These are phyloP conservation scores for Pectinophora gossypiella DNA, from an alignment of 1,140 invertebrate species.

Conservation along the genomic window DNA sequence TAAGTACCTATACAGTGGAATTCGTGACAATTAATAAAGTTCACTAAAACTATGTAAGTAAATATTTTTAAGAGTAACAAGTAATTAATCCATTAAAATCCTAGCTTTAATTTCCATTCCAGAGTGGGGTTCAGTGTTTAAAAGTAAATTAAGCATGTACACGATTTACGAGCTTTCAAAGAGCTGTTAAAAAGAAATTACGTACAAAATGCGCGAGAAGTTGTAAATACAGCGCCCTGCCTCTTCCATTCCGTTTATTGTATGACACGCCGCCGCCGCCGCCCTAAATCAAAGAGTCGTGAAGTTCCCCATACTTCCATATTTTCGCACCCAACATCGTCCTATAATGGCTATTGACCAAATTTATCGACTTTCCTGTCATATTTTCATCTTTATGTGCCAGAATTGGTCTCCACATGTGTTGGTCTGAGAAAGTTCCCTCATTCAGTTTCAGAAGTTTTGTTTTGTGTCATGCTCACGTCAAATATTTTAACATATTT, in stretches of 20 bases:
- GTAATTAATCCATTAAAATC: not conserved
- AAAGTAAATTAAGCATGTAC: not conserved
- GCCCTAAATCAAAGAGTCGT: slow-evolving; percentile 63
- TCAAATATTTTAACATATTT: no score
- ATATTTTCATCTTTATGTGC: slow-evolving; percentile 63
- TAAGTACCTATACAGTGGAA: no score
- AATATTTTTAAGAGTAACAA: no score
- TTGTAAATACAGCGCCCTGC: slow-evolving; percentile 7
- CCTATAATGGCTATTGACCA: slow-evolving; percentile 69
- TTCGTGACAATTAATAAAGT: no score
- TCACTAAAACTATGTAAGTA: no score
- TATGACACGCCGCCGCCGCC: slow-evolving; percentile 24
- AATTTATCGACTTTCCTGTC: slow-evolving; percentile 69
- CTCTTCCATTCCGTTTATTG: slow-evolving; percentile 40
- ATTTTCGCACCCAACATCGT: slow-evolving; percentile 67
- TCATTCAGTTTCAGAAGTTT: not conserved
- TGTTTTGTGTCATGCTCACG: no score
- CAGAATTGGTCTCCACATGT: slow-evolving; percentile 39
- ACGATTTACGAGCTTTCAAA: not conserved
- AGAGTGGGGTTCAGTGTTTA: not conserved
- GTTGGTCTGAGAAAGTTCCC: slow-evolving; percentile 10
- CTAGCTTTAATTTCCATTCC: not conserved
- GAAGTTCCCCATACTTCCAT: slow-evolving; percentile 58
- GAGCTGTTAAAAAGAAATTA: slow-evolving; percentile 2
- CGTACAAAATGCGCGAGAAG: not conserved